A percentile compares a stretch with the other conserved stretches of the same genome.
phyloP scores from a whole-genome alignment of 2,113 vertebrate genomes.

The Pandion haliaetus region DNA sequence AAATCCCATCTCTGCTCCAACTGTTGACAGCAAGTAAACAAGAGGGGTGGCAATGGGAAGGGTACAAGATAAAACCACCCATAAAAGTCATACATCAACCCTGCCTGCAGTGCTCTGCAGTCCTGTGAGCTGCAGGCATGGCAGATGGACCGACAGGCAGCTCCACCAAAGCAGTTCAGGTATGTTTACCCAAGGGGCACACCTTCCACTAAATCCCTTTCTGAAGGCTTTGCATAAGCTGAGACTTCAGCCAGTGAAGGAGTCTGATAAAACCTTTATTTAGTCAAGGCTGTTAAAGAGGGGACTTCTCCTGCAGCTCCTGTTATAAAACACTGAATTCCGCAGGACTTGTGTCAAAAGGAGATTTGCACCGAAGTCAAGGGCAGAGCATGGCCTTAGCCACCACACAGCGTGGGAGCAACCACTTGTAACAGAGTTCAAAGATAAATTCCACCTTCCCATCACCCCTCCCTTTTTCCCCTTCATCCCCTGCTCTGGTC shows the following conservation, averaged over 20 bases:
- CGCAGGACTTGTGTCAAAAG: neutral
- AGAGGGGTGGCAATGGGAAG: neutral
- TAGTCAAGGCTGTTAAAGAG: neutral
- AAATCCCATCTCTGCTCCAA: neutral
- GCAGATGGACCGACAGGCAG: neutral
- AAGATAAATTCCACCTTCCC: neutral
- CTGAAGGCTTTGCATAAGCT: neutral
- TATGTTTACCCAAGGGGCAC: neutral
- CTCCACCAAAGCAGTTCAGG: neutral
- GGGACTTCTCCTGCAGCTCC: neutral
- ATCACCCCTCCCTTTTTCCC: neutral
- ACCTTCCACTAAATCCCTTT: neutral
- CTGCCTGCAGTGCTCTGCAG: rapidly evolving
- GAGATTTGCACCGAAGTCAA: neutral
- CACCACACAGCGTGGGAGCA: neutral
- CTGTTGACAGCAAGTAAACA: neutral
- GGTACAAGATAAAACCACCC: neutral
- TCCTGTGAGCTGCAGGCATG: neutral
- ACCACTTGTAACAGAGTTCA: neutral
- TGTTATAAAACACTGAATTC: neutral
- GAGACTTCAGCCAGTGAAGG: neutral
- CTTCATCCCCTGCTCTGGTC: neutral
- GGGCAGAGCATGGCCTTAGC: neutral
- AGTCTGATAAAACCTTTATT: neutral
- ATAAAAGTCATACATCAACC: neutral